A percentile compares a stretch with the other conserved stretches of the same genome.
phyloP scores from a whole-genome alignment of 2,113 vertebrate genomes.

The Alethe castanea region DNA sequence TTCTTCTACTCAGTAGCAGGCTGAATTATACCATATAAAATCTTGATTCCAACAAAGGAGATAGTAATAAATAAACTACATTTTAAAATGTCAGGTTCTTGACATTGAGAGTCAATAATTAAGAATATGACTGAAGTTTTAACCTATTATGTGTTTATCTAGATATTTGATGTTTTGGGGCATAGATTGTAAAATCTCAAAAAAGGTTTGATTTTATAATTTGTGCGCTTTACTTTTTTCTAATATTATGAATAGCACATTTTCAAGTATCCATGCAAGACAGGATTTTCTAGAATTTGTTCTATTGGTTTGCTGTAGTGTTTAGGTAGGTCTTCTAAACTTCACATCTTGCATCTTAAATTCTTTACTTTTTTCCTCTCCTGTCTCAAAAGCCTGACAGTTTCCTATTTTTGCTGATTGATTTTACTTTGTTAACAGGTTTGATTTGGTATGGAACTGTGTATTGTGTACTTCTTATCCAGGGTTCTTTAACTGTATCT shows the following conservation, averaged over 20 bases:
- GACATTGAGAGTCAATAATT: background rate
- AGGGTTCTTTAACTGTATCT: conserved; percentile 6
- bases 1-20: background rate
- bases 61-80: background rate
- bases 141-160: background rate
- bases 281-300: background rate
- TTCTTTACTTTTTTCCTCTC: background rate
- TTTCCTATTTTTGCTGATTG: background rate
- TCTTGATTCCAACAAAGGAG: background rate
- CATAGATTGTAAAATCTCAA: conserved; percentile 15
- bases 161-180: background rate
- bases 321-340: background rate
- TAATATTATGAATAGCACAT: background rate
- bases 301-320: background rate
- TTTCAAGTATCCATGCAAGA: background rate
- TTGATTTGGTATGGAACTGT: background rate
- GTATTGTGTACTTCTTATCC: background rate
- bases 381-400: background rate
- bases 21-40: background rate
- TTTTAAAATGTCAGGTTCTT: background rate
- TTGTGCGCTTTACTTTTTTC: background rate
- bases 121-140: background rate
- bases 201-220: background rate
- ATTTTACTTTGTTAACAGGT: background rate
- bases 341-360: background rate